Conservation (phyloP, 1,140 invertebrate genomes). For the Patella vulgata region DNA sequence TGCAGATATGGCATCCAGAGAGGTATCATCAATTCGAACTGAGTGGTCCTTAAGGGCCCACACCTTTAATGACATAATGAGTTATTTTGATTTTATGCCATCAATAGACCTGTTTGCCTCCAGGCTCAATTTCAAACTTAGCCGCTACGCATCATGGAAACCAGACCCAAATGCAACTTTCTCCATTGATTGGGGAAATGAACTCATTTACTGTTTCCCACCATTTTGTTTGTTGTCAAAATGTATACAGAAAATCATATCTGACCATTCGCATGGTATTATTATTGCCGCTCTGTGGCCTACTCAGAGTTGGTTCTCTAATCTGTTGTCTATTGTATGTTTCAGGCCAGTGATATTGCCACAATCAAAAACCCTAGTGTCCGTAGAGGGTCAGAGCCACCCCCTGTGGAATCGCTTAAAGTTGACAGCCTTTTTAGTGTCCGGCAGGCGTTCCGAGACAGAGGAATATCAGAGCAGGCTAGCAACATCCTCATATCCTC, state of each 20-base stretch:
- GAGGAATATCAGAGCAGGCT: slow-evolving; percentile 15
- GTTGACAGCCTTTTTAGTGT: slow-evolving; percentile 10
- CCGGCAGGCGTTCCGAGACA: slow-evolving; percentile 4
- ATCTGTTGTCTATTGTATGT: slow-evolving; percentile 11
- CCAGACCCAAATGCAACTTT: slow-evolving; percentile 27
- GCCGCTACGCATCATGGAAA: slow-evolving; percentile 12
- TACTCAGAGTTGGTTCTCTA: slow-evolving; percentile 27
- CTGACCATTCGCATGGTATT: slow-evolving; percentile 8
- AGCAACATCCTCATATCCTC: slow-evolving; percentile 10
- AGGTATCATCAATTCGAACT: slow-evolving; percentile 9
- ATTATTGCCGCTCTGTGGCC: slow-evolving; percentile 30
- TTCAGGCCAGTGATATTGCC: slow-evolving; percentile 15
- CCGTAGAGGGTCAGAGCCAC: slow-evolving; percentile 6
- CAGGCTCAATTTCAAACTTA: slow-evolving; percentile 22
- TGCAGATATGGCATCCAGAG: slow-evolving; percentile 18
- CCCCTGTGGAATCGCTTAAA: slow-evolving; percentile 14
- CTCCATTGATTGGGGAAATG: slow-evolving; percentile 14
- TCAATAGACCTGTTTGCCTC: slow-evolving; percentile 37
- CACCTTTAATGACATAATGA: slow-evolving; percentile 9
- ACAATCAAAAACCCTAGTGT: slow-evolving; percentile 1
- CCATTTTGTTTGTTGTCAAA: slow-evolving; percentile 26
- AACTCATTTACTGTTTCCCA: slow-evolving; percentile 22
- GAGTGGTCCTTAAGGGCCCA: slow-evolving; percentile 23
- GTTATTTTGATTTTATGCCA: neutral
- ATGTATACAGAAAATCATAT: slow-evolving; percentile 16